Evolutionary conservation across 2,113 vertebrate genomes (phyloP), one percentile per base, ranked within the genome.

Genomic region (Trinectes maculatus): DNA sequence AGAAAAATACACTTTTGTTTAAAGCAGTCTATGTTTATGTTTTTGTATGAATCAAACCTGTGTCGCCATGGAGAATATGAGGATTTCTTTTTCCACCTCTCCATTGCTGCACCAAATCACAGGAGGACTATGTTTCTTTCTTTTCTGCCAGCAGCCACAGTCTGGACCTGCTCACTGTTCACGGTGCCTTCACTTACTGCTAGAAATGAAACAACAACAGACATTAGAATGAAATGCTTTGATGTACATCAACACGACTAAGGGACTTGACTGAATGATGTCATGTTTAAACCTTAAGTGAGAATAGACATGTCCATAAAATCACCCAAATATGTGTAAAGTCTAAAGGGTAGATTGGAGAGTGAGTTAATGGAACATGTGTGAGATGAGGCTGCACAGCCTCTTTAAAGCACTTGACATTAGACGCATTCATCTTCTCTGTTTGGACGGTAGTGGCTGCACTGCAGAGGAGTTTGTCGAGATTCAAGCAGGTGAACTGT

Each of bases 391-490:
- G 60, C 55, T 47, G 58, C 44, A 21, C 65, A 64, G 71, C 34
- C 71, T 77, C 61, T 66, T 60, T 51, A 40, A 25, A 61, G 36
- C 9, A 29, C 64, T 79, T 68, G 53, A 83, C 54, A 54, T 68
- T 60, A 40, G 15, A 77, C 48, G 26, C 40, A 21, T 83, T 70
- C 33, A 74, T 79, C 53, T 67, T 40, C 49, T 16, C 6, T 6
- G 6, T 10, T 22, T 44, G 28, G 42, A 19, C 21, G 9, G 1
- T 25, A 25, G 25, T 25, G 34, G 13, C 28, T 59, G 2, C 10
- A 13, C 11, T 51, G 25, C n/a, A 11, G 26, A 25, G 18, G 25
- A 13, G 28, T 49, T n/a, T n/a, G n/a, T n/a, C n/a, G n/a, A n/a
- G n/a, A n/a, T n/a, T n/a, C n/a, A n/a, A n/a, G n/a, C n/a, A n/a